Percentiles rank a stretch among this genome's conserved stretches.
Conservation (phyloP, 2,797 vertebrate genomes). For the Selene dorsalis region DNA sequence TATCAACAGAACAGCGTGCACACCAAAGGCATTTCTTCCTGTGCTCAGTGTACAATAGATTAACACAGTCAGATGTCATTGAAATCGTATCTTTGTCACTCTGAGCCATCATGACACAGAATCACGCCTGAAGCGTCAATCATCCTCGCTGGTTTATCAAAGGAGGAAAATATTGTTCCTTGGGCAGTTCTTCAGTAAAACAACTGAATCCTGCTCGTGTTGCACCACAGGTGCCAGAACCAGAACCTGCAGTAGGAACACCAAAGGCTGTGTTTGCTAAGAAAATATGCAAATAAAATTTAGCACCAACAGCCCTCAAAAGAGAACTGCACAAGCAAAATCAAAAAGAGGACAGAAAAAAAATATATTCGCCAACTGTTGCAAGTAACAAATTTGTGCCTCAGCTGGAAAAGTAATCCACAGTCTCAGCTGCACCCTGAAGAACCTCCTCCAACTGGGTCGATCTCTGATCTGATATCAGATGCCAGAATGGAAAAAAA, state of each 20-base stretch:
- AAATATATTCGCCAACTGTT: slow-evolving; percentile 51
- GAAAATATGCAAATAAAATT: slow-evolving; percentile 53
- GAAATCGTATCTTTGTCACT: slow-evolving; percentile 24
- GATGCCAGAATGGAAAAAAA: slow-evolving; percentile 23
- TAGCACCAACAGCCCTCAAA: slow-evolving; percentile 24
- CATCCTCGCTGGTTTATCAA: not conserved
- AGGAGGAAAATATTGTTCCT: not conserved
- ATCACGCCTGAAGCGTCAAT: slow-evolving; percentile 18
- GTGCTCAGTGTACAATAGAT: not conserved
- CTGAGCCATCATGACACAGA: slow-evolving; percentile 6
- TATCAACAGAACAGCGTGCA: slow-evolving; percentile 39
- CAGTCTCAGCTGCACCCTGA: slow-evolving; percentile 13
- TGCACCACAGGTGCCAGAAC: slow-evolving; percentile 29
- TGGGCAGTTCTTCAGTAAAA: slow-evolving; percentile 6
- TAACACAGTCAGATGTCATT: slow-evolving; percentile 21
- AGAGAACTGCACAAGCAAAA: slow-evolving; percentile 23
- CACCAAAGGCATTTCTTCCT: slow-evolving; percentile 10
- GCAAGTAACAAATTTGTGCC: slow-evolving; percentile 27
- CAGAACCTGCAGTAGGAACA: slow-evolving; percentile 8
- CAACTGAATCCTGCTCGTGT: slow-evolving; percentile 22
- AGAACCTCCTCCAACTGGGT: slow-evolving; percentile 34
- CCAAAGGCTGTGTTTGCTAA: slow-evolving; percentile 37
- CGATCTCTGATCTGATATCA: slow-evolving; percentile 33
- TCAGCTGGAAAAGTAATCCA: slow-evolving; percentile 52
- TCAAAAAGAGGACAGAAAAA: not conserved